Evolutionary conservation across 2,113 vertebrate species (phyloP), one percentile per base, ranked within the genome.

Genomic region (Catharus bicknelli): DNA sequence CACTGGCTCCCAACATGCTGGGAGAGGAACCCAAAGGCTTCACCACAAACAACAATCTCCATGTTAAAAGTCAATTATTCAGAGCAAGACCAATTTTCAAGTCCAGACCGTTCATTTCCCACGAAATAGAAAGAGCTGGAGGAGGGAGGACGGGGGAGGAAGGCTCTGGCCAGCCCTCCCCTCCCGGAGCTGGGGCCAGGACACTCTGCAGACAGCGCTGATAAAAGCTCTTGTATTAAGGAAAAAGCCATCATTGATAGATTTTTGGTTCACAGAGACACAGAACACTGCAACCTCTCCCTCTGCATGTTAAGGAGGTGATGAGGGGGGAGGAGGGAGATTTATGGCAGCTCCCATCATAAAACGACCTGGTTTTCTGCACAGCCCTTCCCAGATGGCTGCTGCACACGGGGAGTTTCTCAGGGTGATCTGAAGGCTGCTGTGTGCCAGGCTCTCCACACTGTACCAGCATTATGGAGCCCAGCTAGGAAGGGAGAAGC

Each of bases 271-370:
- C 91, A 58, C 90, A 92, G 90, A 88, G 83, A 68, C 86, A 36
- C 76, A 34, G 92, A 87, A 72, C 91, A 91, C 90, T 90, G 89
- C 93, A 85, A 38, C 88, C 88, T 93, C 91, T 92, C 94, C 36
- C 90, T 88, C 81, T 95, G 94, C 85, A 95, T 94, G 93, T 76
- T 94, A 90, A 93, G 93, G 86, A 95, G 94, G 90, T 87, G 92
- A 88, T 2, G 74, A 53, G 16, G 51, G 81, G 84, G 79, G 80
- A 78, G 68, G 79, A 78, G 73, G 68, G 68, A 87, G 90, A 93
- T 83, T 95, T 93, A 96, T 87, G 90, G 92, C 92, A 94, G 77
- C 78, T 83, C 92, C 73, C 29, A 0, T 90, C 88, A 89, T 84
- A 88, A 90, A 82, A 38, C 48, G 45, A 87, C 89, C 93, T 81